A percentile compares a stretch with the other conserved stretches of the same genome.
phyloP scores from a whole-genome alignment of 2,888 invertebrate species.

The Aporophyla lueneburgensis region DNA sequence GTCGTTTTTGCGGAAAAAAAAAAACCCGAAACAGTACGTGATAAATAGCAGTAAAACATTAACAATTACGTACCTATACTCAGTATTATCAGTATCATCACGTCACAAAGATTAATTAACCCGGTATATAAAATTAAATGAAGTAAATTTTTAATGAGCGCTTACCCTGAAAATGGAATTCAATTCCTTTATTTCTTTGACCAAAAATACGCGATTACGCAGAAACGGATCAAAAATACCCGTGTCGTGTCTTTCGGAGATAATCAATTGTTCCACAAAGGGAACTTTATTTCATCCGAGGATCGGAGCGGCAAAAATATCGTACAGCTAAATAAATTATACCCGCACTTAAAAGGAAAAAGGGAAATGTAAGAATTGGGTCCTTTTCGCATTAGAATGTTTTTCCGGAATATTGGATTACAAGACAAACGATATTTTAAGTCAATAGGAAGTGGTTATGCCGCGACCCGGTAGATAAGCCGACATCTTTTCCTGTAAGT shows the following conservation, averaged over 20 bases:
- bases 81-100: neutral
- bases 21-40: neutral
- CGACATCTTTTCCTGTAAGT: conserved; percentile 53
- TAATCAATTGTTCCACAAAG: conserved; percentile 31
- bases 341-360: conserved; percentile 51
- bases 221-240: conserved; percentile 25
- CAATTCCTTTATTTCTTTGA: conserved; percentile 20
- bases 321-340: conserved; percentile 49
- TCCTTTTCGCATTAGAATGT: conserved; percentile 60
- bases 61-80: neutral
- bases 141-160: neutral
- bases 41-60: neutral
- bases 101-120: neutral
- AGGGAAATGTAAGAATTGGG: conserved; percentile 58
- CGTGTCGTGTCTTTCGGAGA: conserved; percentile 11
- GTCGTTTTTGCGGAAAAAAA: no score
- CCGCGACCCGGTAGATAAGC: conserved; percentile 45
- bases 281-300: conserved; percentile 30
- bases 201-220: conserved; percentile 11
- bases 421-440: conserved; percentile 65
- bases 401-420: conserved; percentile 62
- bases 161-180: neutral
- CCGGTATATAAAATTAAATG: neutral
- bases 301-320: conserved; percentile 41
- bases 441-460: conserved; percentile 61